Evolutionary conservation across 1,140 invertebrate genomes (phyloP).

Genomic region (Orchesella cincta): DNA sequence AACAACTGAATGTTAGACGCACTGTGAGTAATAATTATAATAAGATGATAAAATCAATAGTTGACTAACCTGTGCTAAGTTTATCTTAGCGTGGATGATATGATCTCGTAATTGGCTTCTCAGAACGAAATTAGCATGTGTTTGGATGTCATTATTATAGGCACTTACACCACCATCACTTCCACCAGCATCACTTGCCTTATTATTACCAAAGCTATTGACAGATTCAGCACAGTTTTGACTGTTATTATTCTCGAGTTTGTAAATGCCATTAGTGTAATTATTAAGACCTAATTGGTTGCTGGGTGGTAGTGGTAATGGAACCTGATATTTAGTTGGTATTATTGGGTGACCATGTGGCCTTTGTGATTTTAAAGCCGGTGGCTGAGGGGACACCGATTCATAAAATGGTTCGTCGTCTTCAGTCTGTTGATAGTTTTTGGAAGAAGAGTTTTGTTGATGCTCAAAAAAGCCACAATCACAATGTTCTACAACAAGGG

Average conservation of each 20-base stretch:
- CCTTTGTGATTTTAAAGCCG: background rate
- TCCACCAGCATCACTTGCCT: constrained; percentile 16
- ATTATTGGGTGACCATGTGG: background rate
- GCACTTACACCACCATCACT: constrained; percentile 12
- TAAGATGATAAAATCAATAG: background rate
- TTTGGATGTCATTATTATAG: background rate
- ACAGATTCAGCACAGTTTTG: background rate
- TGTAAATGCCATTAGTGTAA: constrained; percentile 16
- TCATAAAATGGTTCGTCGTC: constrained; percentile 42
- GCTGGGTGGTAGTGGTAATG: background rate
- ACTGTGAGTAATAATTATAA: constrained; percentile 1
- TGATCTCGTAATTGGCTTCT: constrained; percentile 45
- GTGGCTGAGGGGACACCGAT: constrained; percentile 32
- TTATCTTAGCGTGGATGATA: constrained; percentile 43
- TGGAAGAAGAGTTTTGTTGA: background rate
- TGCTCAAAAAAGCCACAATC: constrained; percentile 17
- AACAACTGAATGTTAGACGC: constrained; percentile 10
- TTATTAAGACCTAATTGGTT: too few relatives aligned
- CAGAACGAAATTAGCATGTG: constrained; percentile 38
- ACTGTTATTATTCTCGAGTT: background rate
- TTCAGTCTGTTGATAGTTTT: background rate
- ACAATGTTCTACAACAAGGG: constrained; percentile 4
- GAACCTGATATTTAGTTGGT: constrained; percentile 7
- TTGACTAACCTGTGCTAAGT: constrained; percentile 42
- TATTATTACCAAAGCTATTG: constrained; percentile 2